phyloP scores from a whole-genome alignment of 2,888 invertebrate species.

The Suillia variegata region DNA sequence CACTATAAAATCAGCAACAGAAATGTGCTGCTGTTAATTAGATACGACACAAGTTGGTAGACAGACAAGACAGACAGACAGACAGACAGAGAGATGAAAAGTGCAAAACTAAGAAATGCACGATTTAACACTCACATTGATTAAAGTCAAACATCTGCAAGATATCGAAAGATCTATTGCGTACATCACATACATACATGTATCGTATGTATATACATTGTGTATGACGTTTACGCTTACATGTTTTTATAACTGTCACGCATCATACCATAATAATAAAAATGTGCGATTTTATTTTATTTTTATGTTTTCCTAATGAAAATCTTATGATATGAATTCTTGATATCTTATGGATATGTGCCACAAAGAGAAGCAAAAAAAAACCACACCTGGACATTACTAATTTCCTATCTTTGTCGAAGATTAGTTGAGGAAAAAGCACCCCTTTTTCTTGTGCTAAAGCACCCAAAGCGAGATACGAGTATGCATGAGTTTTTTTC shows the following conservation, averaged over 20 bases:
- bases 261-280: constrained; percentile 37
- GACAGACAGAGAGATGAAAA: no score
- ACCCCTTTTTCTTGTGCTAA: constrained; percentile 45
- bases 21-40: constrained; percentile 5
- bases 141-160: constrained; percentile 31
- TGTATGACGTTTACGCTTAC: no score
- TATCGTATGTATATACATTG: no score
- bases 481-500: no score
- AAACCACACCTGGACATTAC: constrained; percentile 16
- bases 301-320: constrained; percentile 48
- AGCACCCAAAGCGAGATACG: constrained; percentile 11
- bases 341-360: constrained; percentile 31
- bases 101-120: neutral
- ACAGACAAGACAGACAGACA: constrained; percentile 38
- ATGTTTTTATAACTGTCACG: constrained; percentile 44
- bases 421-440: constrained; percentile 28
- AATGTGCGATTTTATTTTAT: constrained; percentile 41
- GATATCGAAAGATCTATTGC: constrained; percentile 2
- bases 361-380: no score
- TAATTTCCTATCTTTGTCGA: neutral
- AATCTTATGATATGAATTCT: constrained; percentile 34
- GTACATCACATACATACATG: no score
- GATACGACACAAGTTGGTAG: neutral
- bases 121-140: constrained; percentile 5
- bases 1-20: constrained; percentile 38